A percentile compares a stretch with the other conserved stretches of the same genome.
Conservation (phyloP, 2,888 invertebrate genomes). For the Agriopis marginaria region DNA sequence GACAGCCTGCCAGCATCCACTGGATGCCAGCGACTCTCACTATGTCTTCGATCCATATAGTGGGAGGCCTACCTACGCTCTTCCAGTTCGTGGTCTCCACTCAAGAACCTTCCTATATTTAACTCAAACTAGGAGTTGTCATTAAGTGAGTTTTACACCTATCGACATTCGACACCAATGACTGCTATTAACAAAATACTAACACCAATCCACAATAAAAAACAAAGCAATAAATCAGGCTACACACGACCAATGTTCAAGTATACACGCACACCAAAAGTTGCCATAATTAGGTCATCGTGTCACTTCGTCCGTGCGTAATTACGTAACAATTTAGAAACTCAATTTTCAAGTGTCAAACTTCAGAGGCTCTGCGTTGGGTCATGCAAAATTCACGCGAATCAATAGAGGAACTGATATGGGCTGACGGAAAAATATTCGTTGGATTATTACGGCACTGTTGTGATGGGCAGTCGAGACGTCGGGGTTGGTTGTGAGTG, state of each 20-base stretch:
- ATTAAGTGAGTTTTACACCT: not conserved
- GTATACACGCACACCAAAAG: conserved; percentile 28
- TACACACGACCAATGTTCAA: conserved; percentile 27
- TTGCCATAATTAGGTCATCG: conserved; percentile 43
- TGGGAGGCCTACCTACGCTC: too few species aligned
- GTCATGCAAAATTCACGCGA: conserved; percentile 37
- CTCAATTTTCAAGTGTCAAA: conserved; percentile 48
- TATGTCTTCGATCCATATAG: too few species aligned
- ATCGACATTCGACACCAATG: not conserved
- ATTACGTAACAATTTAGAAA: conserved; percentile 37
- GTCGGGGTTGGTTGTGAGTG: not conserved
- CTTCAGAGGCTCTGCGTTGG: conserved; percentile 25
- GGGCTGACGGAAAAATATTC: conserved; percentile 27
- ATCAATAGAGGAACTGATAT: conserved; percentile 31
- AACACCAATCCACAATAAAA: not conserved
- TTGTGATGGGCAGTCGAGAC: conserved; percentile 11
- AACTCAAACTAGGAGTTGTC: too few species aligned
- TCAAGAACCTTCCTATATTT: too few species aligned
- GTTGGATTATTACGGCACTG: not conserved
- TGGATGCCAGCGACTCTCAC: too few species aligned
- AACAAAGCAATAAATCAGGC: conserved; percentile 10
- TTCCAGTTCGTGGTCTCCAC: too few species aligned
- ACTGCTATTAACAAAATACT: not conserved
- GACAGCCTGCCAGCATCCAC: too few species aligned
- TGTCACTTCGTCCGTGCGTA: conserved; percentile 37